These are phyloP conservation scores for Scartelaos histophorus DNA, from an alignment of 2,113 vertebrate genomes.

Conservation along the genomic window DNA sequence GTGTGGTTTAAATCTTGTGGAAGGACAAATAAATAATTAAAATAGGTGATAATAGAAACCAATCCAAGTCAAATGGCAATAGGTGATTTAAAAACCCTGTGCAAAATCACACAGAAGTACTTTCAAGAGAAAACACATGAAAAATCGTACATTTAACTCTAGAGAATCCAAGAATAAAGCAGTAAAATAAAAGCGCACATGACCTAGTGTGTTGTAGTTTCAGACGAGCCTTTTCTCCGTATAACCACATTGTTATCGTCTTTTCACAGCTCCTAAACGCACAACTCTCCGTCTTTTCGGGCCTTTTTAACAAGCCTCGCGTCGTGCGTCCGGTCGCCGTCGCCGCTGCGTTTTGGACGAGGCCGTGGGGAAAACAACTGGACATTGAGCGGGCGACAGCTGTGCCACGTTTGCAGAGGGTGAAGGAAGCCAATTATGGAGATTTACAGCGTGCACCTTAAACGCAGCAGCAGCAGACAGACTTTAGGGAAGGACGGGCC, in stretches of 20 bases:
- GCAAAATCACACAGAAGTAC: no score
- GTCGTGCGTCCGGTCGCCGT: constrained; percentile 56
- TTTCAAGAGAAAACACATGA: no score
- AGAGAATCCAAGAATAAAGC: background rate
- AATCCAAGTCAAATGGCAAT: no score
- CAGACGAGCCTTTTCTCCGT: background rate
- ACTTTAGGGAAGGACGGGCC: constrained; percentile 4
- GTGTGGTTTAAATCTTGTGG: no score
- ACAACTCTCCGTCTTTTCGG: constrained; percentile 37
- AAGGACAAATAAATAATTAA: no score
- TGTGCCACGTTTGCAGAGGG: constrained; percentile 51
- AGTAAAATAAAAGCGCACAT: background rate
- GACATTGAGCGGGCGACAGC: constrained; percentile 68
- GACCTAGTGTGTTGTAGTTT: background rate
- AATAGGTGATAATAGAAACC: no score
- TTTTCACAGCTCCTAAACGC: constrained; percentile 24
- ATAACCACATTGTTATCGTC: constrained; percentile 20
- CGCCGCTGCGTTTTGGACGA: constrained; percentile 62
- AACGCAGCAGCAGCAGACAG: constrained; percentile 39
- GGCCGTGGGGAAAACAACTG: constrained; percentile 72
- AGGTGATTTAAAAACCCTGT: no score
- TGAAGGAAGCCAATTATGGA: constrained; percentile 70
- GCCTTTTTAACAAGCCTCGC: constrained; percentile 53
- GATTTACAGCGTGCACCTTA: constrained; percentile 68
- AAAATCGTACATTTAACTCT: background rate